Conservation (phyloP, 2,113 vertebrate genomes). For the Hippocampus guttulatus region DNA sequence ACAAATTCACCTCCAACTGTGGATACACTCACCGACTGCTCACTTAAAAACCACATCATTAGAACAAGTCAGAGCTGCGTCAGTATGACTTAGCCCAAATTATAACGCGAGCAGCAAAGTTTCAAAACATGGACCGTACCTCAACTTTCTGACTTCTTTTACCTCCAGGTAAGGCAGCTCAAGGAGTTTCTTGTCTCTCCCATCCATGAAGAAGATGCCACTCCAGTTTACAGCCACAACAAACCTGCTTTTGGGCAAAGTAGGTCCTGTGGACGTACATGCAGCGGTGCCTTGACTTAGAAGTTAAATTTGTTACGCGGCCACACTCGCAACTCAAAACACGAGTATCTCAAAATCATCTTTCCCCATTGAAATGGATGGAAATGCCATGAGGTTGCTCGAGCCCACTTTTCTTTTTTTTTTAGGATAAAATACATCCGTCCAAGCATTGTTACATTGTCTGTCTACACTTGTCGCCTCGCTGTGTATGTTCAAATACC, state of each 20-base stretch:
- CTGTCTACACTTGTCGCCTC: too few relatives aligned
- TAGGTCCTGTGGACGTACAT: conserved; percentile 72
- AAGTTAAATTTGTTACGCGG: neutral
- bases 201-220: conserved; percentile 87
- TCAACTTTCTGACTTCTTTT: conserved; percentile 80
- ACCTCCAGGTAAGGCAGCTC: conserved; percentile 86
- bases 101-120: conserved; percentile 70
- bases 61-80: neutral
- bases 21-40: conserved; percentile 79
- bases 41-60: conserved; percentile 75
- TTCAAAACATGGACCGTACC: neutral
- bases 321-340: neutral
- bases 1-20: conserved; percentile 76
- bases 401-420: too few relatives aligned
- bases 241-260: conserved; percentile 81
- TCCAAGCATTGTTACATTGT: neutral
- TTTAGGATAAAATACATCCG: neutral
- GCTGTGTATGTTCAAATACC: neutral
- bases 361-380: neutral
- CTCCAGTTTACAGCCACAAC: conserved; percentile 89
- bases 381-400: neutral
- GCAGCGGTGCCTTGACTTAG: neutral
- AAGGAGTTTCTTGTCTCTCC: conserved; percentile 81
- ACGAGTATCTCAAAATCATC: neutral
- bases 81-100: neutral